Evolutionary conservation across 2,113 vertebrate genomes (phyloP).

Genomic region (Campylorhamphus procurvoides): DNA sequence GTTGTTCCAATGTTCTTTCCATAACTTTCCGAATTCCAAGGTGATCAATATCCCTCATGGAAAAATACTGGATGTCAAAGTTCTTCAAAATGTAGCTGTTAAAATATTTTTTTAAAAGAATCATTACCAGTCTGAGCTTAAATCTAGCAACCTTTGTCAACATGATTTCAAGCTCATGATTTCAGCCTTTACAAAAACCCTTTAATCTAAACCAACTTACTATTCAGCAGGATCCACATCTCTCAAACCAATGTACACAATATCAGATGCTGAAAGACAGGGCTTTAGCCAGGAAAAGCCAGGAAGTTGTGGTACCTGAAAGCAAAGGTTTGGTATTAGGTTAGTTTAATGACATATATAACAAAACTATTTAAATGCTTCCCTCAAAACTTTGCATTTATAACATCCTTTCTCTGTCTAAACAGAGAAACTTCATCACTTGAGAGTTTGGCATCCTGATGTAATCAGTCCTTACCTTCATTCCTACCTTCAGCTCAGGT

Average conservation of each 20-base stretch:
- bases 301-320: constrained; percentile 88
- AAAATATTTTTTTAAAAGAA: not conserved
- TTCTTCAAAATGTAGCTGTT: constrained; percentile 92
- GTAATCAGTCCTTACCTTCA: not conserved
- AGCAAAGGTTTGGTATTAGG: not conserved
- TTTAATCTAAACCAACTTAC: constrained; percentile 75
- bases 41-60: constrained; percentile 94
- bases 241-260: constrained; percentile 94
- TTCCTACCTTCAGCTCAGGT: not conserved
- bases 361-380: not conserved
- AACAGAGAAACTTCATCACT: not conserved
- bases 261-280: constrained; percentile 85
- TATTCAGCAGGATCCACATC: constrained; percentile 94
- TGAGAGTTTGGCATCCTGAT: not conserved
- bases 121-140: not conserved
- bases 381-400: not conserved
- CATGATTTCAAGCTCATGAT: not conserved
- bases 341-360: not conserved
- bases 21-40: constrained; percentile 96
- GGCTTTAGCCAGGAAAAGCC: constrained; percentile 96
- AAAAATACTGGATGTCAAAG: constrained; percentile 92
- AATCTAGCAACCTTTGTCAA: not conserved
- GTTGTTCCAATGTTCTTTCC: constrained; percentile 91
- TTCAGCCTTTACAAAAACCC: not conserved
- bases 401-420: not conserved